These are phyloP conservation scores for Anthopleura sola DNA, from an alignment of 64 coral and sea anemone species.

Conservation along the genomic window DNA sequence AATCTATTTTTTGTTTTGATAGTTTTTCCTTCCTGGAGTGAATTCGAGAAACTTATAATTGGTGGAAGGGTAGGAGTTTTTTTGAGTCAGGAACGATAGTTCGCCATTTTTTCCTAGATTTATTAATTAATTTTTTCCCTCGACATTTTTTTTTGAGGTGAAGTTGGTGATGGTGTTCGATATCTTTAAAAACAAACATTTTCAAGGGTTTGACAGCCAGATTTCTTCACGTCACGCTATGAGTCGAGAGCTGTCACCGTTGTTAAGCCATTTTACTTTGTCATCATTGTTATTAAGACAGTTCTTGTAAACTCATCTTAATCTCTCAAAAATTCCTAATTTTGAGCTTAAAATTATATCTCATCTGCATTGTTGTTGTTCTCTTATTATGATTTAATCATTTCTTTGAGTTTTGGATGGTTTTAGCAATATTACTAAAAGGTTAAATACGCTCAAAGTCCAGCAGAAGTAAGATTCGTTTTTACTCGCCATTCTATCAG, in stretches of 20 bases:
- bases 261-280: constrained; percentile 6
- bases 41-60: too few species aligned
- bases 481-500: not conserved
- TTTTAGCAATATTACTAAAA: not conserved
- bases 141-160: not conserved
- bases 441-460: not conserved
- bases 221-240: not conserved
- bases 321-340: not conserved
- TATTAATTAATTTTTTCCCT: not conserved
- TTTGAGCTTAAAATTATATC: not conserved
- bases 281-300: not conserved
- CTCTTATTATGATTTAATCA: not conserved
- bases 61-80: too few species aligned
- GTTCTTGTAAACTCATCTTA: not conserved
- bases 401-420: not conserved
- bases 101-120: not conserved
- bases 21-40: not conserved
- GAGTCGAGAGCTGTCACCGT: not conserved
- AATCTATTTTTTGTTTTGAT: not conserved
- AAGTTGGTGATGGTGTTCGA: not conserved
- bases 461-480: not conserved
- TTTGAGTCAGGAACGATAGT: not conserved
- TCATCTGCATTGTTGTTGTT: not conserved
- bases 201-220: not conserved
- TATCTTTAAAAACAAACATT: not conserved